A percentile compares a stretch with the other conserved stretches of the same genome.
Conservation (phyloP, 1,140 invertebrate species). For the Diprion similis region DNA sequence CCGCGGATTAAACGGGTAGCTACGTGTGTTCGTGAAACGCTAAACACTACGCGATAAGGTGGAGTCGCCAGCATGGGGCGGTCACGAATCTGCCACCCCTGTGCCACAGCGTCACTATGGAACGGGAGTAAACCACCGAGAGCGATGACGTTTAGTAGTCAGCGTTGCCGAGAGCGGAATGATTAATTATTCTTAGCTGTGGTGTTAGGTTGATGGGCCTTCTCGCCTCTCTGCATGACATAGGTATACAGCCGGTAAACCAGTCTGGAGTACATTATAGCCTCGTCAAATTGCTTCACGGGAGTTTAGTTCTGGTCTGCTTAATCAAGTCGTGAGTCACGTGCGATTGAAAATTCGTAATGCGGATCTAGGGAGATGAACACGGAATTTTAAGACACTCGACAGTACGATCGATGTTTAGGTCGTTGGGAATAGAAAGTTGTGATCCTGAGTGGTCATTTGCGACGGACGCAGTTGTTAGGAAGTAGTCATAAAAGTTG, state of each 20-base stretch:
- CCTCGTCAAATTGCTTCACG: background rate
- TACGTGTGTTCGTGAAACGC: background rate
- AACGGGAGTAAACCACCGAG: background rate
- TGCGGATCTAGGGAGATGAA: too few species aligned
- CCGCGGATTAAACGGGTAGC: background rate
- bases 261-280: background rate
- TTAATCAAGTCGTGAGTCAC: too few species aligned
- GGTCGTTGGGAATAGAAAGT: too few species aligned
- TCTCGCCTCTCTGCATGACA: background rate
- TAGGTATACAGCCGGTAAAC: too few species aligned
- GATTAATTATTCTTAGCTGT: slow-evolving; percentile 13
- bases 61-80: background rate
- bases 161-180: slow-evolving; percentile 3
- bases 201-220: slow-evolving; percentile 2
- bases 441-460: too few species aligned
- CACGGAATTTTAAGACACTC: too few species aligned
- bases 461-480: too few species aligned
- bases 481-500: too few species aligned
- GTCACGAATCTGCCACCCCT: background rate
- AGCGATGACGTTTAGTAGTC: slow-evolving; percentile 15
- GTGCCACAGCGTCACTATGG: background rate
- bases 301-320: too few species aligned
- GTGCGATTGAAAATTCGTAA: too few species aligned
- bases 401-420: too few species aligned
- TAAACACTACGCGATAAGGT: too few species aligned